These are phyloP conservation scores for Catharus minimus DNA, from an alignment of 2,113 vertebrate genomes.

Conservation along the genomic window DNA sequence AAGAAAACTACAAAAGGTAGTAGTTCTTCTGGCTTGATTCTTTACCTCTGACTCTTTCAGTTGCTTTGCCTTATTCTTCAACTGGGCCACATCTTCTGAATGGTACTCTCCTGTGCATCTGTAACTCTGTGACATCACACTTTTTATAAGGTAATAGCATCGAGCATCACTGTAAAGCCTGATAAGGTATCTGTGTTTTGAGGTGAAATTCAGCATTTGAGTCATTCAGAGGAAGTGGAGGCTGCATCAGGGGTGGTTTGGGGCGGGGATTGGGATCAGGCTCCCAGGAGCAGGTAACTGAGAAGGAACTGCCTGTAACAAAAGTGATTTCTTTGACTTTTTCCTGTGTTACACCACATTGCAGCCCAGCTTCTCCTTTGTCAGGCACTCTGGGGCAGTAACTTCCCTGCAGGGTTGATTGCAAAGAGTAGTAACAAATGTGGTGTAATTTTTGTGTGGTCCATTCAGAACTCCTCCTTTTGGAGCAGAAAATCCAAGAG, in stretches of 20 bases:
- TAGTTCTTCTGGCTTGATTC: background rate
- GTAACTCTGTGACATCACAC: background rate
- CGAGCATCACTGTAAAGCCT: background rate
- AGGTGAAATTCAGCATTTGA: background rate
- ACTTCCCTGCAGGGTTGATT: background rate
- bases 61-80: background rate
- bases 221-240: background rate
- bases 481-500: background rate
- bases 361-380: slow-evolving; percentile 4
- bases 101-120: background rate
- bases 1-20: background rate
- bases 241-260: background rate
- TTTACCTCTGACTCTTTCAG: background rate
- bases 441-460: background rate
- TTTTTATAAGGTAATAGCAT: background rate
- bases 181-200: background rate
- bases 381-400: background rate
- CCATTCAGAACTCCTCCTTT: background rate
- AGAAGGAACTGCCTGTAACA: background rate
- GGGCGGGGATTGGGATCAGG: background rate
- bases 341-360: background rate
- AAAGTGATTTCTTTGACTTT: background rate
- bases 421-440: background rate
- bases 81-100: background rate
- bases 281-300: background rate